Base-by-base conservation (phyloP, 2,113 vertebrate genomes). In the Chionomys nivalis region DNA sequence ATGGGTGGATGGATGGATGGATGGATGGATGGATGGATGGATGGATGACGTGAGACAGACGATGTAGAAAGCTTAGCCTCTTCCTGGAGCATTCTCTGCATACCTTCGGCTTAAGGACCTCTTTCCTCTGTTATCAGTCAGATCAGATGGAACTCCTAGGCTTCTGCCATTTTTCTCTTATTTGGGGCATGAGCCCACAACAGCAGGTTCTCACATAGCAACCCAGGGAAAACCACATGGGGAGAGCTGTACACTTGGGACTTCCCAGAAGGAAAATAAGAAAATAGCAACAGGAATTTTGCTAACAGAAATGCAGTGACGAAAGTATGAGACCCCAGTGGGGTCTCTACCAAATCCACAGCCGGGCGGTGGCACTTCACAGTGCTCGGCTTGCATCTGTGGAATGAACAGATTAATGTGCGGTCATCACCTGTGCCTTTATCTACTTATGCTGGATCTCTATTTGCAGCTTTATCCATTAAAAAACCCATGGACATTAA, bases 381-480 rank as follows among this genome's bases (percentile, higher is more conserved):
- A 70, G 89, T 7, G 24, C n/a, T 88, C 47, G 1, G 31, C 13
- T 92, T 77, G 65, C 61, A 82, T 87, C 75, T 61, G 55, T 1
- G 82, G 52, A 77, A 52, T 93, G 89, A 82, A 55, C 7, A 92
- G 47, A 81, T 93, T 75, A 75, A 55, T n/a, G 11, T 73, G 68
- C 12, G 10, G 52, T 83, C 76, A n/a, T 77, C 44, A 70, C 85
- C 63, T 68, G 52, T 75, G 79, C 73, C 42, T 66, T 85, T 63
- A 49, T 58, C 73, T 63, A 55, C 70, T 73, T 93, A 75, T 61
- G 61, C 76, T 70, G n/a, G 33, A 33, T 95, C 75, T 94, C 52
- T 26, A 82, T 65, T 88, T 66, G 17, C 76, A 90, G 87, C 33
- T 93, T 93, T 96, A 77, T n/a, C 87, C n/a, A 70, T 87, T 72